phyloP scores from a whole-genome alignment of 2,797 vertebrate species.

The Aeoliscus strigatus region DNA sequence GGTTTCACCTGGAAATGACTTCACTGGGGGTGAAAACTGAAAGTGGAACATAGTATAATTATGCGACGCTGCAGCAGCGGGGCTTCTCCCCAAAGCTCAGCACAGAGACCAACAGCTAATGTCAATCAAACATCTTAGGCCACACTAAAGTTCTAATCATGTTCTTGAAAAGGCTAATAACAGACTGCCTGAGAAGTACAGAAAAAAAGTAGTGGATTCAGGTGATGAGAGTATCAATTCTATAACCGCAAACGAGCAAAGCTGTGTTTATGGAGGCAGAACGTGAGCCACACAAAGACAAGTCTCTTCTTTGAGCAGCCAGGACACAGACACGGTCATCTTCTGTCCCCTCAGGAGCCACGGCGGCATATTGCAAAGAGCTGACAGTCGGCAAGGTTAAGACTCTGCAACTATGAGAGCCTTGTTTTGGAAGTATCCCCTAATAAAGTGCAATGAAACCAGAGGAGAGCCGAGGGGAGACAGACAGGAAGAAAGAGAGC shows the following conservation, averaged over 20 bases:
- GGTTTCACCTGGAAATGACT: too few relatives aligned
- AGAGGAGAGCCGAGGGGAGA: slow-evolving; percentile 40
- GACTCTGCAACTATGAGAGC: slow-evolving; percentile 48
- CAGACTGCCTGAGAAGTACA: slow-evolving; percentile 19
- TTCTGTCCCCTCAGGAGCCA: slow-evolving; percentile 32
- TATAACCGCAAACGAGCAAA: slow-evolving; percentile 28
- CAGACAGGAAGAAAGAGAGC: slow-evolving; percentile 12
- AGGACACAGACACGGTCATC: slow-evolving; percentile 56
- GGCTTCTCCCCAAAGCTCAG: too few relatives aligned
- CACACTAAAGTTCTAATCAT: too few relatives aligned
- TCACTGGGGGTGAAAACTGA: too few relatives aligned
- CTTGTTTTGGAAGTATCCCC: slow-evolving; percentile 61
- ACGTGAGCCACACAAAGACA: slow-evolving; percentile 57
- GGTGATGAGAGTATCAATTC: slow-evolving; percentile 46
- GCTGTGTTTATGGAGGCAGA: slow-evolving; percentile 49
- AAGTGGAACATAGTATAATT: too few relatives aligned
- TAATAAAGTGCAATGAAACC: slow-evolving; percentile 66
- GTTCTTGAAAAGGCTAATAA: slow-evolving; percentile 51
- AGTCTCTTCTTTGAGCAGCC: slow-evolving; percentile 58
- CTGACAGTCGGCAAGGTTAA: slow-evolving; percentile 63
- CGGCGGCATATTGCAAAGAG: slow-evolving; percentile 67
- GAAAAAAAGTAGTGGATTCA: slow-evolving; percentile 18
- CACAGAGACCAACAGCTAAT: too few relatives aligned
- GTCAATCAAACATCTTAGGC: slow-evolving; percentile 30
- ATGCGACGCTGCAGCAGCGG: too few relatives aligned